Base-by-base conservation (phyloP, 2,888 invertebrate genomes). In the Chrysolina haemoptera region DNA sequence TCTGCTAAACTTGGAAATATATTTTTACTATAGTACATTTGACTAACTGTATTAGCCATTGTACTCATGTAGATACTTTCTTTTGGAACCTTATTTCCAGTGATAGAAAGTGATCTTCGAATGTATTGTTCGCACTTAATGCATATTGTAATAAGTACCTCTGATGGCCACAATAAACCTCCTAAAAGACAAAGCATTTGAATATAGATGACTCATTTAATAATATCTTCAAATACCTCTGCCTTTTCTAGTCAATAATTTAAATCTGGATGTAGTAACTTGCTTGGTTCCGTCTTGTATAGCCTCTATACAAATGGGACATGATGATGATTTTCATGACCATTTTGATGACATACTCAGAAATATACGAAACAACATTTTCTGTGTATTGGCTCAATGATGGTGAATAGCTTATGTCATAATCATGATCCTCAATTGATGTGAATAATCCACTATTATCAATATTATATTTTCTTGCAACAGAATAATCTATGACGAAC, bases 101-200 rank as follows among this genome's bases (percentile, higher is more conserved):
- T 63, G 18, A 63, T 20, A 35, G 20, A 18, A 11, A 63, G 18
- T 20, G 43, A 43, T 40, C 62, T 62, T 62, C 62, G 2, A 8
- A 62, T 62, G 18, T 63, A 63, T 5, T 63, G 20, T 20, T 63
- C 63, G 11, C 43, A 40, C 43, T 63, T 63, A 18, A 63, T 41
- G n/a, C 63, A 41, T 43, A 63, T 63, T 43, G 41, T 20, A 14
- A 43, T 63, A 41, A 63, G 11, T 9, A 43, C 63, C 20, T 63
- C 63, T 63, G 63, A 43, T n/a, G 63, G 63, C 63, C 63, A 63
- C 20, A 43, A 18, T 35, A 63, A 63, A 63, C 63, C 63, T 43
- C 63, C 63, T 63, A 16, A 63, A 63, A 41, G 1, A 43, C 14
- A 14, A 16, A 41, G n/a, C 1, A 63, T 18, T 63, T 41, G 35